These are phyloP conservation scores for Seriola dumerili DNA, from an alignment of 2,113 vertebrate genomes.

Conservation along the genomic window DNA sequence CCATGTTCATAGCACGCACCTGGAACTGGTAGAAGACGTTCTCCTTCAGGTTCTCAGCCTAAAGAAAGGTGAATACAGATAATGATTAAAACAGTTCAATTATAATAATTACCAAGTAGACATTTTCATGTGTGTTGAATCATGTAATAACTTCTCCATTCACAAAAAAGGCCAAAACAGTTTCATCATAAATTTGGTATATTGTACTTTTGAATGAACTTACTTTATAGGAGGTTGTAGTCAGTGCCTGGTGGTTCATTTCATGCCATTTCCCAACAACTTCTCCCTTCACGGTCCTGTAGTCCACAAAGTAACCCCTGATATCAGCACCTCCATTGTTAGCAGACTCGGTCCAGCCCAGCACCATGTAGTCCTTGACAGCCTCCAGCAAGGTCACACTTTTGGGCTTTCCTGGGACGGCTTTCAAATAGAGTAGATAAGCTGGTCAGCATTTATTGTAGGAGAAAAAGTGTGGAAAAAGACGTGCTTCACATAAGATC, in stretches of 20 bases:
- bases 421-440: constrained; percentile 83
- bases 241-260: constrained; percentile 90
- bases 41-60: constrained; percentile 95
- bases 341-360: constrained; percentile 91
- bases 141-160: neutral
- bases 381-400: constrained; percentile 90
- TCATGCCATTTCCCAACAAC: constrained; percentile 92
- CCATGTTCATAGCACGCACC: constrained; percentile 93
- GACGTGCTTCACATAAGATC: neutral
- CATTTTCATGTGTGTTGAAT: neutral
- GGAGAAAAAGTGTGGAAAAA: neutral
- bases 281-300: constrained; percentile 88
- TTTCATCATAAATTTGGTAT: neutral
- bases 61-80: constrained; percentile 44
- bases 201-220: constrained; percentile 11
- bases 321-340: constrained; percentile 89
- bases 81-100: neutral
- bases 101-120: neutral
- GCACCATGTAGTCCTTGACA: constrained; percentile 91
- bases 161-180: neutral
- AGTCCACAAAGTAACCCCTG: constrained; percentile 95
- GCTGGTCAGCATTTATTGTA: neutral
- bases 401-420: constrained; percentile 87
- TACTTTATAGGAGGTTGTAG: constrained; percentile 92
- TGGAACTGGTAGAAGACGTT: constrained; percentile 95